phyloP scores from a whole-genome alignment of 2,797 vertebrate genomes.

The Esox masquinongy region DNA sequence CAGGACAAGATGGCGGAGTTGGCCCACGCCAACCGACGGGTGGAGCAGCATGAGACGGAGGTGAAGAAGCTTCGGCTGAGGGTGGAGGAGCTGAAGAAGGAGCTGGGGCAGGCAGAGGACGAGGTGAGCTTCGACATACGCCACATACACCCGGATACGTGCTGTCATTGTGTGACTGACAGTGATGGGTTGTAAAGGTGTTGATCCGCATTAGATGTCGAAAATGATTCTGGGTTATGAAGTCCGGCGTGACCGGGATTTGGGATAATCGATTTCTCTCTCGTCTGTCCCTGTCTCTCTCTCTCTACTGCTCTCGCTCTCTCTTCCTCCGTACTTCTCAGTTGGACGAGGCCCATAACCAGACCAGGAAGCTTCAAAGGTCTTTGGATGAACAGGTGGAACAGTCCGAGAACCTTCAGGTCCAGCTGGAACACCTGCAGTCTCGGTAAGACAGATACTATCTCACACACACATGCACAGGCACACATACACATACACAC shows the following conservation, averaged over 20 bases:
- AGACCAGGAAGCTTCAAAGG: slow-evolving; percentile 90
- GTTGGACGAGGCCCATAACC: slow-evolving; percentile 95
- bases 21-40: slow-evolving; percentile 84
- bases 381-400: slow-evolving; percentile 96
- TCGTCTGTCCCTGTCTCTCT: neutral
- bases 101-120: slow-evolving; percentile 92
- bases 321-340: slow-evolving; percentile 45
- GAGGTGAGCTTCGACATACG: slow-evolving; percentile 74
- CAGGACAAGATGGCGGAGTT: slow-evolving; percentile 92
- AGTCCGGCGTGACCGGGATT: neutral
- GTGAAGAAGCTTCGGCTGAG: slow-evolving; percentile 93
- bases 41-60: slow-evolving; percentile 90
- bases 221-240: neutral
- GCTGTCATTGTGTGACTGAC: neutral
- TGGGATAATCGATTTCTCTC: neutral
- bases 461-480: slow-evolving; percentile 14
- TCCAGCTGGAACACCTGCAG: slow-evolving; percentile 93
- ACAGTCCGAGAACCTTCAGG: slow-evolving; percentile 91
- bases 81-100: slow-evolving; percentile 96
- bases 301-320: neutral
- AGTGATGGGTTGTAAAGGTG: neutral
- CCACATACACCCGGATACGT: neutral
- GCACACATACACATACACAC: slow-evolving; percentile 20
- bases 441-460: slow-evolving; percentile 78
- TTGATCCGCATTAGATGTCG: neutral